Evolutionary conservation across 1,140 invertebrate species (phyloP), one percentile per base, ranked within the genome.

Genomic region (Drosophila watanabei): DNA sequence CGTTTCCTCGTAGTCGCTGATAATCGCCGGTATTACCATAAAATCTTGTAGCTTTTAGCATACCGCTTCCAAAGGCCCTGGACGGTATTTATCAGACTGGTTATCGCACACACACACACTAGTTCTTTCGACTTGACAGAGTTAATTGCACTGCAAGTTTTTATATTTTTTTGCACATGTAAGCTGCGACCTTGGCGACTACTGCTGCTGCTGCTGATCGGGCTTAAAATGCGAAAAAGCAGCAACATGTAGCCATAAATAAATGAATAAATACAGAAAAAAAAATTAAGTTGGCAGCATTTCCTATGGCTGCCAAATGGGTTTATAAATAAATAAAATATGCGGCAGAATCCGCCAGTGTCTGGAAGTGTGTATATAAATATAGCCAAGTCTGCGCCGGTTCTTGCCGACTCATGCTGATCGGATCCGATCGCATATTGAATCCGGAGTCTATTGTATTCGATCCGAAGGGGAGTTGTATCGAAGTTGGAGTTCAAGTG

Each of bases 91-190:
- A 70, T 70, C 56, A 75, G 71, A 75, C 71, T 75, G 71, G 71
- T 52, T 75, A 70, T 73, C 48, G 35, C 33, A 20, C 33, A 39
- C 18, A 54, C 52, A 9, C 18, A 10, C 43, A 54, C 58, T 39
- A 57, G 39, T 56, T 57, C 54, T 56, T 56, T 16, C 33, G 54
- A 37, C 14, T 24, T 39, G 54, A 57, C 48, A 58, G 51, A 48
- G 58, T 84, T 84, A 80, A 84, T 84, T 84, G 81, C 81, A 85
- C 72, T 71, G 72, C 72, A 54, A 82, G 56, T 70, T 75, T 69
- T 41, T 45, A n/a, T n/a, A 8, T 9, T 41, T 43, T 45, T 45
- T 66, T 80, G 76, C 71, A 83, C 70, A 75, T 63, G 75, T 79
- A 70, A 79, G 75, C 75, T 49, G 39, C 78, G 79, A 79, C 83